These are phyloP conservation scores for Alviniconcha strummeri DNA, from an alignment of 2,888 invertebrate genomes.

Conservation along the genomic window DNA sequence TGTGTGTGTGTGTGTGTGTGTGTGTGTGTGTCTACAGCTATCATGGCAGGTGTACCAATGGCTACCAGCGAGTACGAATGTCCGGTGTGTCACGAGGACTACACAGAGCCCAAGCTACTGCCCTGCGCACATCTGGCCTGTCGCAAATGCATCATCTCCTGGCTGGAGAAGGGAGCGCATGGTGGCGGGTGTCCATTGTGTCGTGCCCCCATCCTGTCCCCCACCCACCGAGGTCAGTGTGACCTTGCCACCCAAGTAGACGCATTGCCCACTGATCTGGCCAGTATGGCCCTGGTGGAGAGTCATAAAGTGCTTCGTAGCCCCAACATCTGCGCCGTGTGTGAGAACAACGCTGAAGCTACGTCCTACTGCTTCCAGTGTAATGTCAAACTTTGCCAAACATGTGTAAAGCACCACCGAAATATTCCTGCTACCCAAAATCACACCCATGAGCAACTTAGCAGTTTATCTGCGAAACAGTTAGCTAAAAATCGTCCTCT, in stretches of 20 bases:
- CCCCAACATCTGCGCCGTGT: neutral
- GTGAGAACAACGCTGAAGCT: neutral
- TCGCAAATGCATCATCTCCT: too few relatives aligned
- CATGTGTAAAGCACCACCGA: neutral
- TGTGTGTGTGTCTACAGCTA: too few relatives aligned
- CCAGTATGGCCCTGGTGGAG: neutral
- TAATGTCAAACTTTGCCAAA: neutral
- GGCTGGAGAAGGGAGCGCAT: too few relatives aligned
- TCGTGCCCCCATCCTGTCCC: neutral
- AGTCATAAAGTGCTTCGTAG: neutral
- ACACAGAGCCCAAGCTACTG: too few relatives aligned
- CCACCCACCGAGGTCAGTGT: neutral
- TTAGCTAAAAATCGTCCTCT: neutral
- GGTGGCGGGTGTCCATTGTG: neutral
- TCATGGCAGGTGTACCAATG: too few relatives aligned
- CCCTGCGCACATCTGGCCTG: too few relatives aligned
- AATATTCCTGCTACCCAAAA: neutral
- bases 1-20: too few relatives aligned
- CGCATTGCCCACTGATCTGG: neutral
- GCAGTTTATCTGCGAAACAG: neutral
- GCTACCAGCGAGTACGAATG: too few relatives aligned
- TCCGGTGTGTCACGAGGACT: too few relatives aligned
- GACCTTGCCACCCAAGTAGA: neutral
- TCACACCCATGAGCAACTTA: neutral
- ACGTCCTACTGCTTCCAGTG: neutral